Evolutionary conservation across 2,113 vertebrate species (phyloP).

Genomic region (Colistium nudipinnis): DNA sequence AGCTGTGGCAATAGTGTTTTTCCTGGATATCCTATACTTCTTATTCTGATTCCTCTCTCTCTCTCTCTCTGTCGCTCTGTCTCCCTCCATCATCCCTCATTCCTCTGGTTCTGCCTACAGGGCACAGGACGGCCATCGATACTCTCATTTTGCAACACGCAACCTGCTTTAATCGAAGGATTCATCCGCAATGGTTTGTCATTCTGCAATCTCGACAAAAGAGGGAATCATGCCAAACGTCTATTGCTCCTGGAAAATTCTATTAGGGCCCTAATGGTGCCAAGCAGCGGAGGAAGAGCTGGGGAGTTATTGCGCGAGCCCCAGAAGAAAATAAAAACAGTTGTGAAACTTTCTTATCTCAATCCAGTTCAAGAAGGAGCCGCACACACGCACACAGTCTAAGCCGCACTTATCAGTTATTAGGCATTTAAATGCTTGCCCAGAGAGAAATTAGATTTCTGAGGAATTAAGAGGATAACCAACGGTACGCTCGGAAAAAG

Average conservation of each 20-base stretch:
- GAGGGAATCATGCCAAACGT: constrained; percentile 30
- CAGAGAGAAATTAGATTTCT: constrained; percentile 74
- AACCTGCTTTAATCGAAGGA: constrained; percentile 61
- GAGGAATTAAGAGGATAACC: constrained; percentile 71
- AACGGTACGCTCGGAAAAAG: constrained; percentile 49
- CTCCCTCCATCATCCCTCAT: constrained; percentile 40
- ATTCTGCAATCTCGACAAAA: constrained; percentile 33
- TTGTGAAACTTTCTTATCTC: constrained; percentile 70
- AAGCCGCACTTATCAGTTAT: constrained; percentile 76
- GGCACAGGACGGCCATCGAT: constrained; percentile 64
- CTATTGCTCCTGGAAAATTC: constrained; percentile 53
- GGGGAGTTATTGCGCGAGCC: constrained; percentile 39
- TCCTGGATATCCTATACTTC: constrained; percentile 65
- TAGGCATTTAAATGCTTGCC: constrained; percentile 77
- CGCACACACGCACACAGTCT: constrained; percentile 64
- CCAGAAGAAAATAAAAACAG: constrained; percentile 22
- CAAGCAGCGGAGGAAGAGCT: constrained; percentile 52
- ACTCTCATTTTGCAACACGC: constrained; percentile 60
- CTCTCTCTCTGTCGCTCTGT: constrained; percentile 28
- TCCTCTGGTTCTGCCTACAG: constrained; percentile 54
- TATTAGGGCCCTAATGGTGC: constrained; percentile 59
- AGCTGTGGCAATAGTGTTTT: constrained; percentile 65
- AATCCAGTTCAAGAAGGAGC: constrained; percentile 65
- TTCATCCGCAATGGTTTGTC: constrained; percentile 54
- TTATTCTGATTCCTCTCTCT: constrained; percentile 50